A percentile compares a stretch with the other conserved stretches of the same genome.
phyloP scores from a whole-genome alignment of 2,888 invertebrate genomes.

The Mythimna lalbum region DNA sequence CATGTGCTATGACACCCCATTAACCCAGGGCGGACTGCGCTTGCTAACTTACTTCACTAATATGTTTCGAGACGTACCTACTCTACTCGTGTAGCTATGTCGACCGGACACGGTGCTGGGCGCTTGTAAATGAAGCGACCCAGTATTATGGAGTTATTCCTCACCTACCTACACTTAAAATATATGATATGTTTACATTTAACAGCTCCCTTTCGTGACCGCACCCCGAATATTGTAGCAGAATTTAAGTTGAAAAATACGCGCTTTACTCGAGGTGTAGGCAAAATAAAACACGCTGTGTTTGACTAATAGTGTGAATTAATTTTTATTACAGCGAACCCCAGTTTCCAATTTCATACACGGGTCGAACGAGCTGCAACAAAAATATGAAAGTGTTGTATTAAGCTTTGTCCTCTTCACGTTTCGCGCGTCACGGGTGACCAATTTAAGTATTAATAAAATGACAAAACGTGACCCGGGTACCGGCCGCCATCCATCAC shows the following conservation, averaged over 20 bases:
- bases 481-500: conserved; percentile 86
- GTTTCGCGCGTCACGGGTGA: conserved; percentile 85
- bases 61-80: conserved; percentile 78
- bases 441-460: conserved; percentile 91
- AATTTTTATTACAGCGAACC: conserved; percentile 56
- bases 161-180: conserved; percentile 45
- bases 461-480: conserved; percentile 89
- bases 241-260: conserved; percentile 45
- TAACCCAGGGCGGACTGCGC: conserved; percentile 82
- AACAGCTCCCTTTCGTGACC: conserved; percentile 36
- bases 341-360: conserved; percentile 60
- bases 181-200: conserved; percentile 52
- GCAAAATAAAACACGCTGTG: conserved; percentile 46
- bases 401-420: conserved; percentile 74
- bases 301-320: conserved; percentile 60
- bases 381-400: conserved; percentile 70
- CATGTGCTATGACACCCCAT: conserved; percentile 88
- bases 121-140: conserved; percentile 73
- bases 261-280: conserved; percentile 34
- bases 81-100: conserved; percentile 48
- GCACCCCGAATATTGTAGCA: conserved; percentile 17
- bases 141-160: conserved; percentile 56
- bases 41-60: conserved; percentile 82
- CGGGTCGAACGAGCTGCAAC: conserved; percentile 59
- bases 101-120: conserved; percentile 69